Evolutionary conservation across 2,888 invertebrate species (phyloP), one percentile per base, ranked within the genome.

Genomic region (Tipula vernalis): DNA sequence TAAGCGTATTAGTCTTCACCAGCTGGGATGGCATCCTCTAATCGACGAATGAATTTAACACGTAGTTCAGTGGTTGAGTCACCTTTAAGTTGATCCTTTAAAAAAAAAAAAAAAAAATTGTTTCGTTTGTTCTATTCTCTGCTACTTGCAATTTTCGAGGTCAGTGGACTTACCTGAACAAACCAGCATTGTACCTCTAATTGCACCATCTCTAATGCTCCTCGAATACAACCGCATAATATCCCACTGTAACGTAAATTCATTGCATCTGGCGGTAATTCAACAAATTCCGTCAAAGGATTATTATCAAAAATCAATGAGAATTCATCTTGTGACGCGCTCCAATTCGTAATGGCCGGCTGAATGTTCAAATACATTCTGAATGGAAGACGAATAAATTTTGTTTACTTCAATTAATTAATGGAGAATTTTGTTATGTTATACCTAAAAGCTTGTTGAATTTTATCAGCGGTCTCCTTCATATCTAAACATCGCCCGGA

Each of bases 171-270:
- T 90, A 94, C 94, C 93, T 95, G 95, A 0, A 97, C 95, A 93
- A 99, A 98, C 96, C 97, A 97, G 89, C 97, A 96, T 89, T 96
- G 96, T 5, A 99, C 97, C 92, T 99, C 99, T 91, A 99, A 94
- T 91, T 99, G 99, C 71, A 99, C 98, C 98, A 99, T 99, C 93
- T 99, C 99, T 89, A 99, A 93, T 8, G 99, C 98, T 18, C 99
- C 99, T 88, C 98, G 94, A 87, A 97, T 94, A 42, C 95, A 94
- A 0, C 99, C 99, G 87, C 98, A 97, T 86, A 99, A 94, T 87
- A 99, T 94, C 89, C 97, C 97, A 88, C 98, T 98, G 91, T 99
- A 99, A 90, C 97, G 97, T 15, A 99, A 93, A 88, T 95, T 95
- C 88, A 95, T 94, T 89, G 95, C 94, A 89, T 96, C 95, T 88